Conservation (phyloP, 2,888 invertebrate genomes). For the Calliscelio sp. region DNA sequence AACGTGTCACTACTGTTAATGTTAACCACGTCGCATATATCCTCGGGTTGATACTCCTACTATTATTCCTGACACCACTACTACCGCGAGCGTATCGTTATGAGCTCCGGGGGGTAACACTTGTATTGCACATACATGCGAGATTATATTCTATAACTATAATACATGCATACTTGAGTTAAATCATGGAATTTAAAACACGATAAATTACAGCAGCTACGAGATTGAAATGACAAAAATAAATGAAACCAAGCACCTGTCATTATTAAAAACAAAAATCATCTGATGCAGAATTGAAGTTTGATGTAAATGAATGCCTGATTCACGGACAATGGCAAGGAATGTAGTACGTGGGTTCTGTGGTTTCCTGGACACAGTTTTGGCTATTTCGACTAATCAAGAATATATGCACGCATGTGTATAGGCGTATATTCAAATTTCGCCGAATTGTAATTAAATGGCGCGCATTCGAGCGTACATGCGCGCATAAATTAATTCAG, state of each 20-base stretch:
- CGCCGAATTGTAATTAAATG: conserved; percentile 44
- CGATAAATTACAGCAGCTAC: too few species aligned
- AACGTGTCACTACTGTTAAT: conserved; percentile 64
- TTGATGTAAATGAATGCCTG: conserved; percentile 57
- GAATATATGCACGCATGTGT: conserved; percentile 42
- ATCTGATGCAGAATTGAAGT: conserved; percentile 41
- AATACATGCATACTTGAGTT: background rate
- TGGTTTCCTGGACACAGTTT: conserved; percentile 54
- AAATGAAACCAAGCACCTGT: too few species aligned
- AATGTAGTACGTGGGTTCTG: conserved; percentile 45
- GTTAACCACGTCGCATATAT: conserved; percentile 56
- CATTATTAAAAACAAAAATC: conserved; percentile 34
- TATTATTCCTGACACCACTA: conserved; percentile 54
- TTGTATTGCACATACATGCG: conserved; percentile 13
- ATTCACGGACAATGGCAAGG: conserved; percentile 56
- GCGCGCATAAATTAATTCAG: conserved; percentile 38
- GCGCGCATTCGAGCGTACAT: conserved; percentile 37
- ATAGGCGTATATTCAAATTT: conserved; percentile 38
- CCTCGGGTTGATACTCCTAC: conserved; percentile 45
- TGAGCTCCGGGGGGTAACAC: conserved; percentile 20
- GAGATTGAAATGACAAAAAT: background rate
- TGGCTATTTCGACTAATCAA: conserved; percentile 57
- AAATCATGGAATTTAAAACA: background rate
- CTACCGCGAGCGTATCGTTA: conserved; percentile 41
- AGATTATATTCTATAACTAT: conserved; percentile 28